Conservation (phyloP, 2,888 invertebrate species). For the Eupithecia exiguata region DNA sequence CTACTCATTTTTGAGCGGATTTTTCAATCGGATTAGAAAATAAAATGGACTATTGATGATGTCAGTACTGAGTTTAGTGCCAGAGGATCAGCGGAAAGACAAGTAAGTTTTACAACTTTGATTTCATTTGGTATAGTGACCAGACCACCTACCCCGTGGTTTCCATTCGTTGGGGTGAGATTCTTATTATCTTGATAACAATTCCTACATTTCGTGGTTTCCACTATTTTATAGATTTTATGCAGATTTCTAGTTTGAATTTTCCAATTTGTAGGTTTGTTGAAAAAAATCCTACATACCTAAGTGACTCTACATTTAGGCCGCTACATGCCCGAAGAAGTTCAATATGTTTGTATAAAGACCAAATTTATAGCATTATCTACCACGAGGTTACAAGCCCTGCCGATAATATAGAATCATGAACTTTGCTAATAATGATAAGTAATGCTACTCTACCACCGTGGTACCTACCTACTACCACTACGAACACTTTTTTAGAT, state of each 20-base stretch:
- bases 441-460: neutral
- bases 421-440: neutral
- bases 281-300: neutral
- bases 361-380: too few species aligned
- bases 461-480: neutral
- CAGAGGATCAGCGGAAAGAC: slow-evolving; percentile 78
- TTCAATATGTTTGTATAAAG: neutral
- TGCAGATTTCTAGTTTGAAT: neutral
- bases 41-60: slow-evolving; percentile 69
- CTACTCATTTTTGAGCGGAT: slow-evolving; percentile 51
- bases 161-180: neutral
- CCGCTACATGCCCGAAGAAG: neutral
- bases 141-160: neutral
- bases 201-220: neutral
- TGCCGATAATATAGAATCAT: neutral
- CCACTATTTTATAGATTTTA: neutral
- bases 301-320: neutral
- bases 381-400: neutral
- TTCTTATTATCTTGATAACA: neutral
- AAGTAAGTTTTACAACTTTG: slow-evolving; percentile 51
- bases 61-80: slow-evolving; percentile 80
- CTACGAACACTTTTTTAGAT: neutral
- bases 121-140: neutral
- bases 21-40: slow-evolving; percentile 58
- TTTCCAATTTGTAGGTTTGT: neutral